phyloP scores from a whole-genome alignment of 1,140 invertebrate genomes.

The Dolichoris vasculosae region DNA sequence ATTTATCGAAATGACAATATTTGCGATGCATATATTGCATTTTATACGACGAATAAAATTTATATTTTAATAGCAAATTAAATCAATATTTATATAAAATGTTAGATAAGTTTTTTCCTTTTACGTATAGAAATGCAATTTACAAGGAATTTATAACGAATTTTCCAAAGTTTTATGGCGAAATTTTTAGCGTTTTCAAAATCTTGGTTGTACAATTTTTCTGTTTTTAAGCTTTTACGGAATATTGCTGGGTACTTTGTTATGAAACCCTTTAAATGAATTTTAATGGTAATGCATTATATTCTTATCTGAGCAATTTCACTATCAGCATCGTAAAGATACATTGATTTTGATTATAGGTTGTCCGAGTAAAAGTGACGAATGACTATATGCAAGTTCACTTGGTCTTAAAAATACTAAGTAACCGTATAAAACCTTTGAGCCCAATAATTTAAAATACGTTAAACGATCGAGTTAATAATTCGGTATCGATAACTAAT shows the following conservation, averaged over 20 bases:
- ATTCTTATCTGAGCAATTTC: background rate
- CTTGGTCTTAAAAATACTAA: background rate
- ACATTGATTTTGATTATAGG: constrained; percentile 11
- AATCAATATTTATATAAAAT: background rate
- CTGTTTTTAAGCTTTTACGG: too few relatives aligned
- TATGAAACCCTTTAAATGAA: background rate
- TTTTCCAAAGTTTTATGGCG: too few relatives aligned
- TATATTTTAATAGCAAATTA: background rate
- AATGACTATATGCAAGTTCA: background rate
- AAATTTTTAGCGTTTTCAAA: too few relatives aligned
- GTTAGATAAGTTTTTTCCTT: background rate
- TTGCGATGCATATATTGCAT: background rate
- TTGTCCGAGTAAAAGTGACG: background rate
- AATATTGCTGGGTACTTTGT: too few relatives aligned
- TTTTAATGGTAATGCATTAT: background rate
- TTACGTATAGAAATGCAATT: background rate
- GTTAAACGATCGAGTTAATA: background rate
- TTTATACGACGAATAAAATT: background rate
- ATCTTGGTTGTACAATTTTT: too few relatives aligned
- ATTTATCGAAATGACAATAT: background rate
- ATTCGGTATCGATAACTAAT: background rate
- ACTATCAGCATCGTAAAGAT: background rate
- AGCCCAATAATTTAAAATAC: background rate
- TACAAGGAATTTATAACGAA: too few relatives aligned
- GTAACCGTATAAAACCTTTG: background rate